A percentile compares a stretch with the other conserved stretches of the same genome.
Conservation (phyloP, 2,797 vertebrate genomes). For the Diceros bicornis region DNA sequence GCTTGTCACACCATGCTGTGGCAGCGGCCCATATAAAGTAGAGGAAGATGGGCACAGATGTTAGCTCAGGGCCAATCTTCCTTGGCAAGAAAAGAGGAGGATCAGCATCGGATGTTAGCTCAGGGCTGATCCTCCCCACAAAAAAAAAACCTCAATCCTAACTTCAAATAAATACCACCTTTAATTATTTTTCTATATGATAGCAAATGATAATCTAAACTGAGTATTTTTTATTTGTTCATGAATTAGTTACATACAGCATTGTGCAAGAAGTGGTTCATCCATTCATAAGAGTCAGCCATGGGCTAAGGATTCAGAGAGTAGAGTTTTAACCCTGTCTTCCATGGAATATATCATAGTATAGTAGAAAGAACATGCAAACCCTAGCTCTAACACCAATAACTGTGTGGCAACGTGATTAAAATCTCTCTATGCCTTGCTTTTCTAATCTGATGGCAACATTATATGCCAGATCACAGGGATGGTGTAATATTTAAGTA, state of each 20-base stretch:
- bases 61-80: too few species aligned
- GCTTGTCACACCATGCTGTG: too few species aligned
- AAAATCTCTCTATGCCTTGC: background rate
- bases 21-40: too few species aligned
- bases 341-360: background rate
- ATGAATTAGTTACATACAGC: background rate
- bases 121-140: too few species aligned
- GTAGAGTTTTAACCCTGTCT: background rate
- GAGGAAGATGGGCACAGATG: too few species aligned
- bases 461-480: background rate
- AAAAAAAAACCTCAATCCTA: background rate
- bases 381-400: slow-evolving; percentile 37
- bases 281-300: background rate
- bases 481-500: background rate
- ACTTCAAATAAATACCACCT: slow-evolving; percentile 48
- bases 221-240: background rate
- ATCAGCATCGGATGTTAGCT: too few species aligned
- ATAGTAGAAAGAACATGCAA: background rate
- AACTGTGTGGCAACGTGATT: slow-evolving; percentile 14
- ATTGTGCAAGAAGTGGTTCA: background rate
- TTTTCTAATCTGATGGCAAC: slow-evolving; percentile 12
- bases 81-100: too few species aligned
- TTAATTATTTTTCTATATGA: slow-evolving; percentile 40
- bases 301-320: background rate
- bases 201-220: background rate